Evolutionary conservation across 2,113 vertebrate species (phyloP).

Genomic region (Osmerus mordax): DNA sequence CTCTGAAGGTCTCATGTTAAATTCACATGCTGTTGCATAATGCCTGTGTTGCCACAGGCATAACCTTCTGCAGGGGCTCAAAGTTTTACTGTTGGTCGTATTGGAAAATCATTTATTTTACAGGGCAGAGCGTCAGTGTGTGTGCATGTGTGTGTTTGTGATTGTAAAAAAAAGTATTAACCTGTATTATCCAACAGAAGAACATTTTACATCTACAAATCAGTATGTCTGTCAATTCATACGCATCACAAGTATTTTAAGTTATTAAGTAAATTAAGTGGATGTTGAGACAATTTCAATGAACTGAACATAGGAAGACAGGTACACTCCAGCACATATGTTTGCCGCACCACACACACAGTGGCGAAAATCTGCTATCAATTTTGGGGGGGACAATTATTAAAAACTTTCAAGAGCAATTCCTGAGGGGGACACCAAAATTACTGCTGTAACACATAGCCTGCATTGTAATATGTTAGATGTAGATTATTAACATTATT

Average conservation of each 20-base stretch:
- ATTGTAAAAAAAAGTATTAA: background rate
- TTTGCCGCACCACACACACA: background rate
- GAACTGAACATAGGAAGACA: background rate
- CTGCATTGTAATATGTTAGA: too few species aligned
- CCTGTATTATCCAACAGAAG: too few species aligned
- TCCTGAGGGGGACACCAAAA: too few species aligned
- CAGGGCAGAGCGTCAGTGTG: constrained; percentile 20
- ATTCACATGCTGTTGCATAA: constrained; percentile 51
- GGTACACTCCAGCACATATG: background rate
- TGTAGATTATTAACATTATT: too few species aligned
- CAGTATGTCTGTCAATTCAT: too few species aligned
- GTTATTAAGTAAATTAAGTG: background rate
- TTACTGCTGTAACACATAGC: too few species aligned
- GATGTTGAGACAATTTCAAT: background rate
- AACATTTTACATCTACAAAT: too few species aligned
- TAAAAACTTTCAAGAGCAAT: too few species aligned
- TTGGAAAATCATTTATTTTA: constrained; percentile 27
- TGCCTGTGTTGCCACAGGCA: constrained; percentile 47
- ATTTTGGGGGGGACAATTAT: too few species aligned
- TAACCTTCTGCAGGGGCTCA: constrained; percentile 48
- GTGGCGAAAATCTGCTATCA: too few species aligned
- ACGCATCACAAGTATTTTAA: too few species aligned
- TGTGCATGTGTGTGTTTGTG: constrained; percentile 5
- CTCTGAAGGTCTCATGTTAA: constrained; percentile 42
- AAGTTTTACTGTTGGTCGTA: constrained; percentile 29